phyloP scores from a whole-genome alignment of 2,888 invertebrate species.

The Chalcosyrphus nemorum region DNA sequence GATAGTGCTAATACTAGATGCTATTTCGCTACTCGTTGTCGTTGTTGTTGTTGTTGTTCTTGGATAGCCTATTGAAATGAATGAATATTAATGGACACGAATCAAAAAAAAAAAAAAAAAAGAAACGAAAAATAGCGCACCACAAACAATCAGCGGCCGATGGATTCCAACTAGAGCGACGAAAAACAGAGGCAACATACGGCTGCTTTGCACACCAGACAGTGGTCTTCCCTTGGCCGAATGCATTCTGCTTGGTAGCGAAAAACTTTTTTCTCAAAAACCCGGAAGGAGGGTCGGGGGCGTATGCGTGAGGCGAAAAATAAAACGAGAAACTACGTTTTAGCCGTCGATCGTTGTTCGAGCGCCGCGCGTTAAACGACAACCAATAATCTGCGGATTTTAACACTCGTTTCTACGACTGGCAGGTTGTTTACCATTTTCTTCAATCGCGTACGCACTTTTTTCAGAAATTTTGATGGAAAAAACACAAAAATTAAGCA shows the following conservation, averaged over 20 bases:
- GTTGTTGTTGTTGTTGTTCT: constrained; percentile 44
- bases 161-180: constrained; percentile 57
- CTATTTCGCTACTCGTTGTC: constrained; percentile 38
- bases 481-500: not conserved
- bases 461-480: not conserved
- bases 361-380: constrained; percentile 42
- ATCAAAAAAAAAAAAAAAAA: not conserved
- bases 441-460: not conserved
- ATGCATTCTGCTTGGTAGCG: constrained; percentile 34
- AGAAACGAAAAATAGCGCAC: constrained; percentile 32
- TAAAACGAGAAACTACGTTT: constrained; percentile 48
- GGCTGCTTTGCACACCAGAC: too few relatives aligned
- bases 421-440: constrained; percentile 46
- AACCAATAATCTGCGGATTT: constrained; percentile 62
- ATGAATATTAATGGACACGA: not conserved
- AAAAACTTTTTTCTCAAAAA: constrained; percentile 6
- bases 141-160: constrained; percentile 52
- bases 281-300: constrained; percentile 22
- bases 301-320: too few relatives aligned
- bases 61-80: constrained; percentile 52
- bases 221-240: constrained; percentile 15
- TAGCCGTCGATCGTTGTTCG: too few relatives aligned
- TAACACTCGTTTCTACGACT: constrained; percentile 39
- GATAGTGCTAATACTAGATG: constrained; percentile 52
- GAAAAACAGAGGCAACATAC: constrained; percentile 49